Conservation (phyloP, 2,888 invertebrate species). For the Drosophila merina region DNA sequence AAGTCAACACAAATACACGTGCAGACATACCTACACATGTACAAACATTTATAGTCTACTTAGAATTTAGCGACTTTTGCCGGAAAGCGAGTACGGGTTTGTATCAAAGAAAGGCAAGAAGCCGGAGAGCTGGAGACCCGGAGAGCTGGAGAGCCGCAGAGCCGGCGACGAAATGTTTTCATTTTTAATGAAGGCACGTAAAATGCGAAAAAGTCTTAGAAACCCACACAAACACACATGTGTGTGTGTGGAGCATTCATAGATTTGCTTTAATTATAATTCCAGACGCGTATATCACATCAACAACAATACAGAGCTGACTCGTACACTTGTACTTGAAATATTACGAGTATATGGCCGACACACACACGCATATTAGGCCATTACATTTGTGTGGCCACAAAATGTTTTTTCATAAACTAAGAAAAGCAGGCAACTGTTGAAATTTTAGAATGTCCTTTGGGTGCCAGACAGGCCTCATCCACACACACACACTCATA, state of each 20-base stretch:
- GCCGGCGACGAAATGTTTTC: constrained; percentile 70
- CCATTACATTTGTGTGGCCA: constrained; percentile 61
- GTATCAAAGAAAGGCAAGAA: constrained; percentile 13
- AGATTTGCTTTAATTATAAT: constrained; percentile 79
- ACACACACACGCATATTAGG: constrained; percentile 30
- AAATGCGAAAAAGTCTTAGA: constrained; percentile 73
- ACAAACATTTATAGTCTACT: constrained; percentile 71
- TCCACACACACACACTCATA: background rate
- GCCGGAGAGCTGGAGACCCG: background rate
- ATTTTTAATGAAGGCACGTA: constrained; percentile 80
- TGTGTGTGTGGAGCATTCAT: constrained; percentile 56
- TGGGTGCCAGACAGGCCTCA: constrained; percentile 4
- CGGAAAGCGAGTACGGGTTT: constrained; percentile 12
- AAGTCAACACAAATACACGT: constrained; percentile 35
- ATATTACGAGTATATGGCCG: constrained; percentile 44
- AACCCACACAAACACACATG: constrained; percentile 15
- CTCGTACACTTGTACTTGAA: constrained; percentile 68
- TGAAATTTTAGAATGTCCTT: constrained; percentile 66
- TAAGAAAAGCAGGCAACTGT: constrained; percentile 29
- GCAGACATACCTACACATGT: constrained; percentile 33
- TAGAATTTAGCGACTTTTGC: constrained; percentile 68
- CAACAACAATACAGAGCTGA: constrained; percentile 71
- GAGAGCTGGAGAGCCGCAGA: constrained; percentile 35
- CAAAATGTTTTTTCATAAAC: constrained; percentile 76
- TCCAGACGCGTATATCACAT: constrained; percentile 80